Evolutionary conservation across 2,888 invertebrate species (phyloP), one percentile per base, ranked within the genome.

Genomic region (Spisula solida): DNA sequence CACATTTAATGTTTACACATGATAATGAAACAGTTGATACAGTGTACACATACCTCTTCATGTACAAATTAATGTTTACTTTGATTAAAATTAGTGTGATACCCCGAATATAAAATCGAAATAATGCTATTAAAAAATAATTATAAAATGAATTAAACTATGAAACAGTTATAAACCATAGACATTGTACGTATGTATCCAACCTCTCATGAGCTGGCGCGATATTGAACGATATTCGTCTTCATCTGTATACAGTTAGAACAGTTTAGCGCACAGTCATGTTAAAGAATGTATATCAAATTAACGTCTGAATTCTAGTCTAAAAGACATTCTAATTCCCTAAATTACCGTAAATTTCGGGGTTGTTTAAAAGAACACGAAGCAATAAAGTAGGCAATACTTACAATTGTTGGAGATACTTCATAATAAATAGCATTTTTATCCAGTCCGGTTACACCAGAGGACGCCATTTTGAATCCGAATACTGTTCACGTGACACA

Each of bases 361-460:
- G 2, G 8, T 66, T 10, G 1, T 2, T 2, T 66, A 25, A 66
- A 66, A n/a, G 60, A 66, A 66, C 5, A 66, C 8, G 6, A 25
- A 66, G 10, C 5, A 25, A 34, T 48, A 70, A 81, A 47, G 55
- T 41, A 25, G 48, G 56, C 29, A 20, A 55, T 75, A 93, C 95
- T 92, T 90, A 94, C 95, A 86, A 93, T 93, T 79, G 92, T 93
- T 25, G 94, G 95, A 31, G 94, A 94, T 34, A 95, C 93, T 90
- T 95, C 95, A 91, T 94, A 91, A 81, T 94, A 95, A 48, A 95
- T 94, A 5, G 95, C 95, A 75, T 92, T 90, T 25, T 31, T 87
- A 70, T 94, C 94, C 29, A 93, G 80, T 34, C 88, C 85, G 20
- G 93, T 92, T 18, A 88, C 91, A 41, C 82, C 70, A 0, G 88